Evolutionary conservation across 2,888 invertebrate genomes (phyloP), one percentile per base, ranked within the genome.

Genomic region (Trissolcus brochymenae): DNA sequence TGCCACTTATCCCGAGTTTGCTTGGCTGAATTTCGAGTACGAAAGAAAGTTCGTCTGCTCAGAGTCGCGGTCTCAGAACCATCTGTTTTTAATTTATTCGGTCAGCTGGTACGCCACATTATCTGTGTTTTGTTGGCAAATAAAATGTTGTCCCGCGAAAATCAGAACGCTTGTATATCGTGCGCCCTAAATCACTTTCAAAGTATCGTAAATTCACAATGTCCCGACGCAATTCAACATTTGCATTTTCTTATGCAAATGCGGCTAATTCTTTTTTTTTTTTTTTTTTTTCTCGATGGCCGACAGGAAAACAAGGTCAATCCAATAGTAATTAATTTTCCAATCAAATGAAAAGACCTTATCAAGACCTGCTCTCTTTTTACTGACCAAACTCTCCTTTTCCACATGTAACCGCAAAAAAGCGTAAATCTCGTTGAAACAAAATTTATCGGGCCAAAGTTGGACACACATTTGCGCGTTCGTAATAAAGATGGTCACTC

Each of bases 401-500:
- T 66, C 66, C 17, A 40, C 21, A 40, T 1, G 14, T 51, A 73
- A 41, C 50, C 40, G 64, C 60, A 40, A 46, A 25, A n/a, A 21
- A 46, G 65, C 55, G 74, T 78, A 74, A 70, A 74, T 70, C 71
- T 66, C 71, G 74, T 75, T 78, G 59, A 60, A 66, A 49, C 40
- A 25, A 71, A 66, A 78, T 78, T 78, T 78, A 78, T 78, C 64
- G 78, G 55, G 29, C 49, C 46, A 71, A 60, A 53, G 17, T 46
- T 56, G 49, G 54, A 29, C 25, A 49, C 55, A 55, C 70, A 71
- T 70, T 74, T 59, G 62, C 67, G 59, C 67, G 66, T 71, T 56
- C 65, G 72, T 59, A 62, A 67, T 78, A 78, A 74, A 78, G 66
- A 70, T 73, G 77, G 77, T 61, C 54, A 41, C 57, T 61, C 61